Evolutionary conservation across 2,113 vertebrate species (phyloP), one percentile per base, ranked within the genome.

Genomic region (Lota lota): DNA sequence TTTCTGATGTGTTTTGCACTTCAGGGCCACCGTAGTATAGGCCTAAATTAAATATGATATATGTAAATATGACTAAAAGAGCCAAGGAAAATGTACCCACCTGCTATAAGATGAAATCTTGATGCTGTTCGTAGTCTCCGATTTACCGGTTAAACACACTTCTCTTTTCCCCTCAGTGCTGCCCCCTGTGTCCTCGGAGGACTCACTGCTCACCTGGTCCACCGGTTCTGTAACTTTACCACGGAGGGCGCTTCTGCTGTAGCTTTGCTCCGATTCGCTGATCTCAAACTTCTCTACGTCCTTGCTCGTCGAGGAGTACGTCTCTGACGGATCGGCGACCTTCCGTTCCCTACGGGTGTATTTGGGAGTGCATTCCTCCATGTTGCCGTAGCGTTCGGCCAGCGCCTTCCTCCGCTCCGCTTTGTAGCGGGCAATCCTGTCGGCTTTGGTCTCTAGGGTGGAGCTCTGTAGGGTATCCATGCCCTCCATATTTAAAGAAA

Each of bases 371-470:
- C 84, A 77, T 20, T 93, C 90, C 0, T 92, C 89, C 0, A 85
- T 70, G 80, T 86, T 87, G 70, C 90, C 89, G 7, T 92, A 93
- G 53, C 88, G 89, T 64, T 93, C 89, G 0, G 91, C 91, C 20
- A 93, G 82, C 79, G 92, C 90, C 67, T 90, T 85, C 67, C 90
- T 89, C 65, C 93, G 82, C 51, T 93, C 92, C 1, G 91, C 92
- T 68, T 93, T 94, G 88, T 93, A 93, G 72, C 91, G 87, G 19
- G 93, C 92, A 3, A 93, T 93, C 21, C 91, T 86, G 66, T 93
- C 92, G 11, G 92, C 92, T 78, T 93, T 93, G 62, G 91, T 90
- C 65, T 93, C 92, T 20, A 77, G 67, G 16, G 84, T 67, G 1
- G 88, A 87, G 80, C 79, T 89, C 80, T 88, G 87, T 64, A 92